Base-by-base conservation (phyloP, 2,888 invertebrate genomes). In the Chrysodeixis includens region DNA sequence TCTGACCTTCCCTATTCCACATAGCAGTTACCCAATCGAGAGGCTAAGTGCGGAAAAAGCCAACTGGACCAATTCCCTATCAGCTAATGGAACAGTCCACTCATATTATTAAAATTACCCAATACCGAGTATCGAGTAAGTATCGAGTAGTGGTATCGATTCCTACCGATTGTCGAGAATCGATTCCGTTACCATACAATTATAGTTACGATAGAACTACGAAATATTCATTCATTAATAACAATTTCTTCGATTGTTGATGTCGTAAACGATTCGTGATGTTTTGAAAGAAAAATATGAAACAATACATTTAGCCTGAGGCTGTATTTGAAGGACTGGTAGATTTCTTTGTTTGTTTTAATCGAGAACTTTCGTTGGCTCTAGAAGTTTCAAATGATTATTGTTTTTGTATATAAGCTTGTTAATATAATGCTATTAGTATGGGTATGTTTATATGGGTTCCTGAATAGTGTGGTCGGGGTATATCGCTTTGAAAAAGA, bases 181-280 rank as follows among this genome's bases (percentile, higher is more conserved):
- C 77, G 73, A 62, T 61, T 56, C 77, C 52, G 52, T 71, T 44
- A 49, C 46, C 59, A 40, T 40, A 78, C 57, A 60, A 72, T 68
- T 68, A 62, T 67, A 57, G 75, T 78, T 69, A 69, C 62, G 62
- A 75, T 61, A 57, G 20, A 44, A n/a, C 32, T 75, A 53, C 56
- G 69, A 61, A 75, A 75, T 74, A 56, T 26, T 78, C 66, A 74
- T 75, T 78, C 75, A 75, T 75, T 75, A 75, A 75, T 75, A 78
- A 62, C 61, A 56, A 78, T 73, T 65, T 69, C 74, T 78, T 63
- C 65, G 1, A 63, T 75, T 78, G 69, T 75, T 44, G 56, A 61
- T 74, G 60, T 69, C 9, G 69, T 60, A 69, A 69, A 51, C 53
- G 6, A 40, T 20, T 58, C 63, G 57, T 55, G 52, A 26, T 46